These are phyloP conservation scores for Isoperla grammatica DNA, from an alignment of 2,888 invertebrate species.

Conservation along the genomic window DNA sequence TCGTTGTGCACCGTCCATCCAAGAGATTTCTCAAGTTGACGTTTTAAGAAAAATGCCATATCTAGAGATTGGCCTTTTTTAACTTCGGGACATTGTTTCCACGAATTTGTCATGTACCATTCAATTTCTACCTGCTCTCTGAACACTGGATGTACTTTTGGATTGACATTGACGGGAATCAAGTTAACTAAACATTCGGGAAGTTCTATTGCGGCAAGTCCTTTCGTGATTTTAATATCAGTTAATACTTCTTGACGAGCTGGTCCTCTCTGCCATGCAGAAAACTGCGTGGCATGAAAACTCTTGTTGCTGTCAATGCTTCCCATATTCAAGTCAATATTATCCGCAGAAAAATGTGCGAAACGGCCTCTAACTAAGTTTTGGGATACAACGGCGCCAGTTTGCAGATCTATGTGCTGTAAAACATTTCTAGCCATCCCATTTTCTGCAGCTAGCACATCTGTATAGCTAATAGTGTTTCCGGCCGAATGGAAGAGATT, in stretches of 20 bases:
- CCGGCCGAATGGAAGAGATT: constrained; percentile 15
- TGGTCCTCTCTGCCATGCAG: constrained; percentile 6
- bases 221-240: constrained; percentile 4
- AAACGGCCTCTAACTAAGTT: constrained; percentile 1
- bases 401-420: constrained; percentile 9
- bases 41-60: constrained; percentile 6
- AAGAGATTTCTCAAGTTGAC: constrained; percentile 11
- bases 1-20: constrained; percentile 7
- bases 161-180: constrained; percentile 5
- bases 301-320: constrained; percentile 6
- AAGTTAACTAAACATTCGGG: constrained; percentile 9
- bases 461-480: constrained; percentile 14
- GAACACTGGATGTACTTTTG: constrained; percentile 8
- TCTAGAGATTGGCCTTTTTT: background rate
- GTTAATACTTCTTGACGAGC: constrained; percentile 7
- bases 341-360: constrained; percentile 2
- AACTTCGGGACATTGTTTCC: constrained; percentile 6
- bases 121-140: constrained; percentile 7
- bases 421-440: constrained; percentile 10
- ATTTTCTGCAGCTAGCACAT: constrained; percentile 10
- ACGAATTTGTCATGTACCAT: constrained; percentile 11
- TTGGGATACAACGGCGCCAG: constrained; percentile 8
- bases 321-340: constrained; percentile 12
- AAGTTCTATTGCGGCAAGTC: constrained; percentile 1
- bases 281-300: constrained; percentile 10